phyloP scores from a whole-genome alignment of 2,888 invertebrate genomes.

The Andrena marginata region DNA sequence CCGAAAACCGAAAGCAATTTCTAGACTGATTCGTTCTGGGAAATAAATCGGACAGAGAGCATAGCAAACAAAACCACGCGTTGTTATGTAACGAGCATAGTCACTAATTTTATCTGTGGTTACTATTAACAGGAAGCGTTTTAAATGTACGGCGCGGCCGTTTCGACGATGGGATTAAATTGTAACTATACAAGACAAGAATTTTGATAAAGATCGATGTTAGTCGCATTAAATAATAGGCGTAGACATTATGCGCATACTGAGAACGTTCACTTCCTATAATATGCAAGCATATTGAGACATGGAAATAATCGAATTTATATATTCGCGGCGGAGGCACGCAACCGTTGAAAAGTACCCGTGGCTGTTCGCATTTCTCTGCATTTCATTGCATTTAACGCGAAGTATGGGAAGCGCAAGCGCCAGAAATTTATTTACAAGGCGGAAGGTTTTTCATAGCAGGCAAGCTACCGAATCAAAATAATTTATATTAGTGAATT shows the following conservation, averaged over 20 bases:
- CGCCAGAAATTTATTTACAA: slow-evolving; percentile 15
- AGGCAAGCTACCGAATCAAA: slow-evolving; percentile 34
- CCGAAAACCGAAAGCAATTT: slow-evolving; percentile 55
- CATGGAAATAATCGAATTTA: slow-evolving; percentile 11
- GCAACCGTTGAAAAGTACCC: neutral
- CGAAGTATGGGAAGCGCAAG: neutral
- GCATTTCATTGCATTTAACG: slow-evolving; percentile 59
- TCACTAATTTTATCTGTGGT: slow-evolving; percentile 26
- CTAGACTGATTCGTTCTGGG: slow-evolving; percentile 45
- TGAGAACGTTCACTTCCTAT: slow-evolving; percentile 13
- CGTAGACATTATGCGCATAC: slow-evolving; percentile 8
- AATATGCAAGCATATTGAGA: neutral
- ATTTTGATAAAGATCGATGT: slow-evolving; percentile 1
- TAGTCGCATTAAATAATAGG: slow-evolving; percentile 12
- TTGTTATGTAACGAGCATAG: slow-evolving; percentile 22
- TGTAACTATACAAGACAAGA: slow-evolving; percentile 18
- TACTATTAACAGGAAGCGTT: slow-evolving; percentile 18
- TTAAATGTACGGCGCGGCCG: neutral
- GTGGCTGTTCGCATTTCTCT: slow-evolving; percentile 24
- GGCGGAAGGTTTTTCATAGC: neutral
- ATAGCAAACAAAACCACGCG: slow-evolving; percentile 18
- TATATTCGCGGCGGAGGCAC: slow-evolving; percentile 1
- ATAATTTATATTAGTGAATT: slow-evolving; percentile 13
- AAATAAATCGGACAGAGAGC: slow-evolving; percentile 23
- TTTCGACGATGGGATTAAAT: slow-evolving; percentile 8